A percentile compares a stretch with the other conserved stretches of the same genome.
Conservation (phyloP, 2,797 vertebrate genomes). For the Enteromius trimaculatus region DNA sequence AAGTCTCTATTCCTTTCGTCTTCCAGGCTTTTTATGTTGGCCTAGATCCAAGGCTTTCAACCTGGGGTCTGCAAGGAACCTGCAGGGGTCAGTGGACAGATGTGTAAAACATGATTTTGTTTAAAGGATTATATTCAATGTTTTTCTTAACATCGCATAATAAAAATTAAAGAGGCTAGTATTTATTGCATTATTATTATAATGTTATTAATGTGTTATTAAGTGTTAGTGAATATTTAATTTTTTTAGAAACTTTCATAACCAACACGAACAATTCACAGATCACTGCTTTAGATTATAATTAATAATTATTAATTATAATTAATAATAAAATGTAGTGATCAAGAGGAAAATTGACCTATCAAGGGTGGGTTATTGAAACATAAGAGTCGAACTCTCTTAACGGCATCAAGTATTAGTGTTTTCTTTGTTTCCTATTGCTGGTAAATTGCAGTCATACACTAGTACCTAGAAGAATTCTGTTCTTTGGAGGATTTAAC, state of each 20-base stretch:
- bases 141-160: background rate
- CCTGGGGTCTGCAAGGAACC: background rate
- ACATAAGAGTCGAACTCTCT: background rate
- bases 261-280: background rate
- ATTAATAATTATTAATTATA: no score
- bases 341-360: background rate
- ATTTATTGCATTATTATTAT: background rate
- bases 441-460: background rate
- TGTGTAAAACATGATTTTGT: background rate
- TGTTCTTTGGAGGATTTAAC: background rate
- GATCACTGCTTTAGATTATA: background rate
- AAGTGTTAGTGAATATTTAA: background rate
- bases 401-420: background rate
- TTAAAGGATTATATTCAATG: background rate
- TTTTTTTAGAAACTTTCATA: background rate
- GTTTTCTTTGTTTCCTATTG: background rate
- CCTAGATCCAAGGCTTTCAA: background rate
- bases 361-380: background rate
- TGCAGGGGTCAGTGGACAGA: background rate
- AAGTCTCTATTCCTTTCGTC: constrained; percentile 50
- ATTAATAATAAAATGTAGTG: background rate
- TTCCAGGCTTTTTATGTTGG: constrained; percentile 35
- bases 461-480: background rate
- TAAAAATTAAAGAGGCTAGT: background rate
- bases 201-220: background rate